Conservation (phyloP, 2,797 vertebrate genomes). For the Peromyscus nudipes region DNA sequence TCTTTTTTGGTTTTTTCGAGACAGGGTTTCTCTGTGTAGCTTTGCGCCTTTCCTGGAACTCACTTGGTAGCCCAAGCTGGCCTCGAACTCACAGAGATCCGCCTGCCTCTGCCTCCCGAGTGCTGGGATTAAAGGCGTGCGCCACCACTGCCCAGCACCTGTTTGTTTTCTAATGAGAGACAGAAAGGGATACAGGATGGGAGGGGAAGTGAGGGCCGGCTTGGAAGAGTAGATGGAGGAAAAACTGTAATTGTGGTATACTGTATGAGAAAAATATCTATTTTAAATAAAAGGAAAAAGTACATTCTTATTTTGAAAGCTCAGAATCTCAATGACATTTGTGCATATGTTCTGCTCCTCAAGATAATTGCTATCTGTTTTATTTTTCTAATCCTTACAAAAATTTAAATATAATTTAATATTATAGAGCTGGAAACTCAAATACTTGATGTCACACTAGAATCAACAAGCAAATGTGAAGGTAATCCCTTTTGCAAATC, state of each 20-base stretch:
- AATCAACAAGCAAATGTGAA: slow-evolving; percentile 43
- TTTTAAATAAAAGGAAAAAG: neutral
- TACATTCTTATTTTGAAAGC: neutral
- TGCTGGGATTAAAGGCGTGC: too few relatives aligned
- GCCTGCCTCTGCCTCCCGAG: too few relatives aligned
- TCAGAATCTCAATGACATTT: neutral
- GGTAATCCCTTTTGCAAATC: neutral
- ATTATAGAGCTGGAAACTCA: neutral
- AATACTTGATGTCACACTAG: neutral
- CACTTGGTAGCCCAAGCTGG: too few relatives aligned
- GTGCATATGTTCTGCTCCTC: neutral
- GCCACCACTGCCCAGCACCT: too few relatives aligned
- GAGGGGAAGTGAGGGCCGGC: too few relatives aligned
- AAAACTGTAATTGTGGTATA: neutral
- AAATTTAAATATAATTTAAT: slow-evolving; percentile 37
- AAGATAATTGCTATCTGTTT: neutral
- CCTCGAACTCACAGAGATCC: too few relatives aligned
- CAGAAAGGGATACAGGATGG: neutral
- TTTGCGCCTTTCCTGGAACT: too few relatives aligned
- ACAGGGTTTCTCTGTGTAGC: too few relatives aligned
- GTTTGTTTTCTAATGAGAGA: neutral
- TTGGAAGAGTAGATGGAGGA: neutral
- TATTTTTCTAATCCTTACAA: slow-evolving; percentile 31
- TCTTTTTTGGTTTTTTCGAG: too few relatives aligned
- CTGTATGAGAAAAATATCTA: neutral